These are phyloP conservation scores for Sesamia nonagrioides DNA, from an alignment of 1,140 invertebrate species.

Conservation along the genomic window DNA sequence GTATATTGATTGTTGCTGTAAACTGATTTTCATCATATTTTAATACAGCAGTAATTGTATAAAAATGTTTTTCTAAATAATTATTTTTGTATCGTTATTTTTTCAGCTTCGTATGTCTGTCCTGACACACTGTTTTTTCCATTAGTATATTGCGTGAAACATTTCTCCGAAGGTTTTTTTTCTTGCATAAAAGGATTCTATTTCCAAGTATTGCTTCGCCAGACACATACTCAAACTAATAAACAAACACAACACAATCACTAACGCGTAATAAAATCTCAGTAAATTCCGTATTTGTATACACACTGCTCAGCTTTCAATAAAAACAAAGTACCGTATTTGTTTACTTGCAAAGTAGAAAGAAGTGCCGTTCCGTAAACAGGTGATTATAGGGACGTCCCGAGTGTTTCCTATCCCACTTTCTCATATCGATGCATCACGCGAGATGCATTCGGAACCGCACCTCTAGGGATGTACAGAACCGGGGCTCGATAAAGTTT, in stretches of 20 bases:
- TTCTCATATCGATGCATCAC: constrained; percentile 78
- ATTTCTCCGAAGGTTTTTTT: neutral
- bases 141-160: too few species aligned
- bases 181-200: neutral
- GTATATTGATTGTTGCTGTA: constrained; percentile 26
- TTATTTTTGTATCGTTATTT: neutral
- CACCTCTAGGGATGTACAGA: constrained; percentile 60
- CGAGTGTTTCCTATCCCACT: constrained; percentile 66
- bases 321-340: constrained; percentile 33
- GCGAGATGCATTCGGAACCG: constrained; percentile 69
- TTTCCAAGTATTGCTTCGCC: neutral
- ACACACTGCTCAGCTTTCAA: constrained; percentile 22
- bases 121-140: too few species aligned
- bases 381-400: constrained; percentile 72
- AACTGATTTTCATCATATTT: constrained; percentile 9
- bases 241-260: constrained; percentile 34
- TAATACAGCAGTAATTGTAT: neutral
- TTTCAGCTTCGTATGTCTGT: neutral
- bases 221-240: constrained; percentile 15
- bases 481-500: constrained; percentile 66
- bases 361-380: constrained; percentile 51
- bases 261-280: constrained; percentile 17
- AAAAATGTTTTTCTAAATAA: neutral
- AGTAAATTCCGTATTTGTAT: constrained; percentile 15
- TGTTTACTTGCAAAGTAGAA: constrained; percentile 34